Conservation (phyloP, 2,113 vertebrate genomes). For the Ginglymostoma cirratum region DNA sequence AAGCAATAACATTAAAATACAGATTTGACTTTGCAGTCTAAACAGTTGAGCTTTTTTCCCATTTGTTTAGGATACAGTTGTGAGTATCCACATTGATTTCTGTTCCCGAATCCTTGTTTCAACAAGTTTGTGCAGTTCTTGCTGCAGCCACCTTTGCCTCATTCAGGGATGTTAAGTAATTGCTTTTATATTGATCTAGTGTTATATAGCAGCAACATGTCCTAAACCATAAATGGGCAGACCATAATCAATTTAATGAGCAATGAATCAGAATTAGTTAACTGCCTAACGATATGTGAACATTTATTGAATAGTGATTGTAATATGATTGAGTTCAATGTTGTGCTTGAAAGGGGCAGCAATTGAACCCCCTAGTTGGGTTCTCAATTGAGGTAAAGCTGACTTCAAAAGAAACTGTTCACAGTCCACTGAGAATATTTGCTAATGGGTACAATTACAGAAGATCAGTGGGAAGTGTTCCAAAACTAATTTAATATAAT, state of each 20-base stretch:
- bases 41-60: not conserved
- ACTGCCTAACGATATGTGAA: not conserved
- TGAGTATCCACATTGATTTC: not conserved
- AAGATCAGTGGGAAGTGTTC: not conserved
- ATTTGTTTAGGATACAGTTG: not conserved
- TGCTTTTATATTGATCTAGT: not conserved
- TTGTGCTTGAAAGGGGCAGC: not conserved
- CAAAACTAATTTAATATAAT: not conserved
- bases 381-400: not conserved
- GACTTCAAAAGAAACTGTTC: not conserved
- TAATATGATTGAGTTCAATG: not conserved
- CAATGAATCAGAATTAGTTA: not conserved
- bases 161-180: not conserved
- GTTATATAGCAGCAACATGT: not conserved
- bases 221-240: not conserved
- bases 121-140: not conserved
- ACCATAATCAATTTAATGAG: not conserved
- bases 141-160: not conserved
- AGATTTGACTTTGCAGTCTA: not conserved
- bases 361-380: not conserved
- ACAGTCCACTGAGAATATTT: not conserved
- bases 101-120: not conserved
- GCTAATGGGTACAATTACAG: not conserved
- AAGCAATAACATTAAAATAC: not conserved
- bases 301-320: not conserved